Evolutionary conservation across 2,888 invertebrate species (phyloP), one percentile per base, ranked within the genome.

Genomic region (Drosophila greeni): DNA sequence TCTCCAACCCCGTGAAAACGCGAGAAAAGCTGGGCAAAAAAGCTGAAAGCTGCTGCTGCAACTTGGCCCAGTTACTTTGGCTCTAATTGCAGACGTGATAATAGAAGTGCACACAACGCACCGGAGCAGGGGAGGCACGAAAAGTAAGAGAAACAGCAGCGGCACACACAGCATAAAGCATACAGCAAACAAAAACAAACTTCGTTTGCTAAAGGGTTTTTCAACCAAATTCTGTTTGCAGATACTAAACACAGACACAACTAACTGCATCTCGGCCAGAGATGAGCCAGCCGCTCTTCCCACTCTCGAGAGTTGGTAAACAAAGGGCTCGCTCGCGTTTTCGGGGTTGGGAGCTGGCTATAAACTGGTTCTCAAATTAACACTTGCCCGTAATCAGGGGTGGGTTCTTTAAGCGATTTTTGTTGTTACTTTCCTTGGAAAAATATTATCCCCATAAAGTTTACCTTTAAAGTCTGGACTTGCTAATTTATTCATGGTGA

Each of bases 31-130:
- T 45, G 45, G 29, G 45, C 23, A 20, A 31, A 47, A 43, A 47
- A 47, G 43, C 42, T 52, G 52, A 56, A 73, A 62, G 70, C 37
- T 37, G 45, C 45, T 45, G 29, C 45, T 47, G 62, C 72, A 66
- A 71, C 82, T 84, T 78, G 78, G 82, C 78, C 78, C 78, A 78
- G 84, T 79, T 79, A 79, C 69, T 66, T 76, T 84, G 72, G 40
- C 61, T 80, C 74, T 80, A 82, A 84, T 79, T 84, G 82, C 74
- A 75, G 67, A 72, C 76, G 79, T 65, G 84, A 72, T 73, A 73
- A 73, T 67, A 61, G 75, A 57, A 66, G 58, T 68, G 56, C 51
- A 54, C 26, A 52, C 52, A 47, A n/a, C 20, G 31, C 55, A 58
- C 24, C 18, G 20, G 14, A 20, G 18, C 7, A 23, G 56, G 42